These are phyloP conservation scores for Venturia canescens DNA, from an alignment of 1,140 invertebrate genomes.

Conservation along the genomic window DNA sequence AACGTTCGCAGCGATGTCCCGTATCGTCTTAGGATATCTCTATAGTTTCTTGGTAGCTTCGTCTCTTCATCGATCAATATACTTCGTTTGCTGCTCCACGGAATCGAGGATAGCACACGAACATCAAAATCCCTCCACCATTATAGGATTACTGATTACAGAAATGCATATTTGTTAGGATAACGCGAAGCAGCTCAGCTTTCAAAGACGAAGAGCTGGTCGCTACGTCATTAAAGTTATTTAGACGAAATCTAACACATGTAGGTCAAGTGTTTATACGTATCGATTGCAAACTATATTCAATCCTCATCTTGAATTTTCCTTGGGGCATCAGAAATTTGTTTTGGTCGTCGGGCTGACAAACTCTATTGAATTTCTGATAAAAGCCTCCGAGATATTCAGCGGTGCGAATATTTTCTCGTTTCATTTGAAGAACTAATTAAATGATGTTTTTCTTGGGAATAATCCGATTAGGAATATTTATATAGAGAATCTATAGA, in stretches of 20 bases:
- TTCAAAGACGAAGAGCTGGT: not conserved
- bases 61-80: conserved; percentile 21
- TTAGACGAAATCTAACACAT: not conserved
- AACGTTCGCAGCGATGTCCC: not conserved
- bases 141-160: not conserved
- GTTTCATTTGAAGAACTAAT: too few relatives aligned
- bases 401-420: too few relatives aligned
- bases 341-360: too few relatives aligned
- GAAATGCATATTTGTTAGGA: not conserved
- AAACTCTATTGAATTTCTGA: too few relatives aligned
- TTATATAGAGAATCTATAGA: too few relatives aligned
- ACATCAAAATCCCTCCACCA: not conserved
- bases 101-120: not conserved
- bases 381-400: too few relatives aligned
- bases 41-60: not conserved
- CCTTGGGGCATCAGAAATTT: too few relatives aligned
- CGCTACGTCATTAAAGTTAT: not conserved
- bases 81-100: not conserved
- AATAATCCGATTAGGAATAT: too few relatives aligned
- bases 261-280: not conserved
- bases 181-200: not conserved
- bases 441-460: too few relatives aligned
- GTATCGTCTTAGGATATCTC: too few relatives aligned
- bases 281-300: too few relatives aligned
- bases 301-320: too few relatives aligned